Base-by-base conservation (phyloP, 2,797 vertebrate genomes). In the Syncerus caffer region DNA sequence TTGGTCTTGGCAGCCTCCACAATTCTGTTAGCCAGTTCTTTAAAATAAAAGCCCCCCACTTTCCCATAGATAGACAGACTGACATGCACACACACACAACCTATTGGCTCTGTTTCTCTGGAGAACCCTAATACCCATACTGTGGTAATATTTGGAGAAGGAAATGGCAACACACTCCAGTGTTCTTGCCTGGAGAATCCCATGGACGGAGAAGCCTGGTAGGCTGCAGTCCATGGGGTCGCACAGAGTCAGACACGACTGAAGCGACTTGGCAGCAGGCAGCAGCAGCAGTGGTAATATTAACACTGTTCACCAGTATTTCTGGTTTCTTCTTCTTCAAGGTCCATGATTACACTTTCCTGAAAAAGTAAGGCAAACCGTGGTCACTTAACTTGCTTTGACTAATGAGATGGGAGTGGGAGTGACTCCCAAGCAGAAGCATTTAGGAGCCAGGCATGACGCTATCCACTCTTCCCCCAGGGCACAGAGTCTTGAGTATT, bases 301-400 rank as follows among this genome's bases (percentile, higher is more conserved):
- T 50, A 64, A 27, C 23, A 76, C 4, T 5, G 11, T 76, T 85
- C 51, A 82, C 78, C 31, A n/a, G 0, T n/a, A 57, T n/a, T 86
- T 94, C 38, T 86, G 62, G 23, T 45, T 83, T 89, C 57, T n/a
- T 80, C 15, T 74, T 58, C 16, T 29, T 78, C n/a, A 42, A 21
- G 55, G 17, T 71, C 55, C 38, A 47, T 16, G 6, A 85, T 88
- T 50, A 53, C 7, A 84, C 3, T 47, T 95, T 31, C 1, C 89
- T 85, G 38, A 82, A 90, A 93, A 90, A n/a, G 25, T 27, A 79
- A 78, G 84, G 47, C 53, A 79, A 58, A 79, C 58, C 2, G 9
- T 12, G 51, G n/a, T 50, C 76, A 45, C 0, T 1, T 27, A 31
- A 62, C 62, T 87, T 31, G 27, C 60, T 93, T 92, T 60, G 64